These are phyloP conservation scores for Sesamia nonagrioides DNA, from an alignment of 1,140 invertebrate species.

Conservation along the genomic window DNA sequence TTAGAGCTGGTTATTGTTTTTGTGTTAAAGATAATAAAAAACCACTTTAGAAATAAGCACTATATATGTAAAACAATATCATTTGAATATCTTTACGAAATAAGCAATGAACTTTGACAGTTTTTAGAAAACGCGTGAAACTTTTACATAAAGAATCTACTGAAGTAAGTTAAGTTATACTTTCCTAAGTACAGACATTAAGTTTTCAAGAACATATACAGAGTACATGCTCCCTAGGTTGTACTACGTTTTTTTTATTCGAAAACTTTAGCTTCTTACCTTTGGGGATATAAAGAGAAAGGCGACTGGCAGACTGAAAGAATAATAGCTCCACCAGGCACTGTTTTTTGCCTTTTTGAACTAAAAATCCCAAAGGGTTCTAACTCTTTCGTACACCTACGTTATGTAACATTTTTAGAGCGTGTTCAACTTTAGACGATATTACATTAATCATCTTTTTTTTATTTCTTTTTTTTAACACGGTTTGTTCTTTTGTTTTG, in stretches of 20 bases:
- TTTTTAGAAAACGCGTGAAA: neutral
- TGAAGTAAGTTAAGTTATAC: constrained; percentile 5
- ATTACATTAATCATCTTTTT: neutral
- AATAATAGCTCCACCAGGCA: constrained; percentile 42
- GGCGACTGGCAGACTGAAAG: constrained; percentile 39
- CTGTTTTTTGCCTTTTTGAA: constrained; percentile 39
- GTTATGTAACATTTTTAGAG: neutral
- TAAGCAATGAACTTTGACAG: no score
- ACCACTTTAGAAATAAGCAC: no score
- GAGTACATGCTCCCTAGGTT: neutral
- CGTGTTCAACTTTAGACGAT: neutral
- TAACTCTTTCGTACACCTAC: constrained; percentile 2
- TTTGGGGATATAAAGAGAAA: constrained; percentile 27
- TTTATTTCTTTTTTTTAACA: neutral
- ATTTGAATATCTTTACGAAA: no score
- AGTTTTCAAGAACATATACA: constrained; percentile 12
- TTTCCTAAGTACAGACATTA: constrained; percentile 3
- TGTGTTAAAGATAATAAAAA: no score
- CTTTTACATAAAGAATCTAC: no score
- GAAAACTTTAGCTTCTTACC: constrained; percentile 40
- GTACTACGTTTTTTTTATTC: constrained; percentile 25
- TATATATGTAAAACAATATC: no score
- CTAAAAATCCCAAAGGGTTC: constrained; percentile 12
- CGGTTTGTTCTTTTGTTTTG: no score
- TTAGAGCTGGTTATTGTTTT: no score